A percentile compares a stretch with the other conserved stretches of the same genome.
Conservation (phyloP, 2,888 invertebrate species). For the Crematogaster levior region DNA sequence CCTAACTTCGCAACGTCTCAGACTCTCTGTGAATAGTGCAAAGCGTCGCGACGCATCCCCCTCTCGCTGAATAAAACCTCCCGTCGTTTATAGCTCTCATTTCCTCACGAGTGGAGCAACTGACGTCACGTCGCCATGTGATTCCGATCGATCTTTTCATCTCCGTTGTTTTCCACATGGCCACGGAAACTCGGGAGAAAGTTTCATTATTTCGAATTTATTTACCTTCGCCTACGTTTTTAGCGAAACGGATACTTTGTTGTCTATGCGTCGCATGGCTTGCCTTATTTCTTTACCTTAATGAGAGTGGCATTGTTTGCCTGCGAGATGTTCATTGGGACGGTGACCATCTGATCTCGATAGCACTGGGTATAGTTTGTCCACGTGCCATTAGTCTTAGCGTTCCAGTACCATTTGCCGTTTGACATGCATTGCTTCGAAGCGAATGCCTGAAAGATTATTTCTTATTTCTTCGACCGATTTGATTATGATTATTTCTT, state of each 20-base stretch:
- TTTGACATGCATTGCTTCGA: conserved; percentile 86
- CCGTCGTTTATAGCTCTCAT: conserved; percentile 32
- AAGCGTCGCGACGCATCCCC: not conserved
- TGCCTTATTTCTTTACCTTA: conserved; percentile 67
- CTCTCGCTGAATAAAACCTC: conserved; percentile 8
- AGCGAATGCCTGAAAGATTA: conserved; percentile 83
- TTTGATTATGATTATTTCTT: no score
- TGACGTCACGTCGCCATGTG: conserved; percentile 39
- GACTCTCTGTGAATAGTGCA: not conserved
- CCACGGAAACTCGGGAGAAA: not conserved
- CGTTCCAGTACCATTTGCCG: conserved; percentile 86
- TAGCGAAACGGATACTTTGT: not conserved
- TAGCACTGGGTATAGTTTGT: conserved; percentile 87
- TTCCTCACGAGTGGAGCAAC: conserved; percentile 20
- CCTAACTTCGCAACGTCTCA: conserved; percentile 19
- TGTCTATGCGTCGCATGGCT: not conserved
- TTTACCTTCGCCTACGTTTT: not conserved
- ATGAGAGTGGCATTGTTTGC: conserved; percentile 77
- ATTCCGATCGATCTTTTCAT: conserved; percentile 46
- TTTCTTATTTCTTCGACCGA: not conserved
- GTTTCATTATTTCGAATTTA: not conserved
- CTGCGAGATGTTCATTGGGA: conserved; percentile 82
- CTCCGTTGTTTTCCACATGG: conserved; percentile 3
- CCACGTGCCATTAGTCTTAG: conserved; percentile 85
- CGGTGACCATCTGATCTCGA: conserved; percentile 83